Percentiles rank a stretch among this genome's conserved stretches.
Conservation (phyloP, 2,113 vertebrate genomes). For the Hystrix cristata region DNA sequence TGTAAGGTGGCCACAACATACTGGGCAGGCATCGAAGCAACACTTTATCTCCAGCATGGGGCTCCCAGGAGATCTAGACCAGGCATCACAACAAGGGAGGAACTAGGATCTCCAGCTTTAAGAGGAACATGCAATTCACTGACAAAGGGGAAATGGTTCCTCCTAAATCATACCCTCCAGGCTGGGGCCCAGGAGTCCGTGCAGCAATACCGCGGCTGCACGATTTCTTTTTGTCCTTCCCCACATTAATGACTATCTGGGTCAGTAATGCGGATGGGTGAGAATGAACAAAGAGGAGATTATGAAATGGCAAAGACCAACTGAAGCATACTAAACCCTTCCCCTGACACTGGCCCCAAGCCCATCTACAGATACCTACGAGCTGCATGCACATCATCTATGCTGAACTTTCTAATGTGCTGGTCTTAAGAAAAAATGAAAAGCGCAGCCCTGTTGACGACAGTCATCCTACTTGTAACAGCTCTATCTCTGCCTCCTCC, state of each 20-base stretch:
- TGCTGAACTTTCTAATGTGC: not conserved
- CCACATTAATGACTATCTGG: conserved; percentile 66
- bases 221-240: not conserved
- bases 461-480: accelerated
- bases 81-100: not conserved
- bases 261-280: conserved; percentile 72
- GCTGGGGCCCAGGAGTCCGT: not conserved
- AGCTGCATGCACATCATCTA: not conserved
- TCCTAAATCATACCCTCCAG: not conserved
- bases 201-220: not conserved
- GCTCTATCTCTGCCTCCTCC: not conserved
- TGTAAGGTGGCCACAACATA: conserved; percentile 24
- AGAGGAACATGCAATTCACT: not conserved
- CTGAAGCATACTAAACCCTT: conserved; percentile 69
- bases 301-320: conserved; percentile 73
- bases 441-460: not conserved
- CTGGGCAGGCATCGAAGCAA: not conserved
- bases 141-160: too few species aligned
- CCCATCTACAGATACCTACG: not conserved
- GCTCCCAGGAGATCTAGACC: not conserved
- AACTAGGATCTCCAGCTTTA: not conserved
- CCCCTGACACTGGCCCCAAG: not conserved
- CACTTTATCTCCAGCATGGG: not conserved
- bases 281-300: conserved; percentile 80
- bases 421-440: not conserved